These are phyloP conservation scores for Temnothorax nylanderi DNA, from an alignment of 1,140 invertebrate genomes.

Conservation along the genomic window DNA sequence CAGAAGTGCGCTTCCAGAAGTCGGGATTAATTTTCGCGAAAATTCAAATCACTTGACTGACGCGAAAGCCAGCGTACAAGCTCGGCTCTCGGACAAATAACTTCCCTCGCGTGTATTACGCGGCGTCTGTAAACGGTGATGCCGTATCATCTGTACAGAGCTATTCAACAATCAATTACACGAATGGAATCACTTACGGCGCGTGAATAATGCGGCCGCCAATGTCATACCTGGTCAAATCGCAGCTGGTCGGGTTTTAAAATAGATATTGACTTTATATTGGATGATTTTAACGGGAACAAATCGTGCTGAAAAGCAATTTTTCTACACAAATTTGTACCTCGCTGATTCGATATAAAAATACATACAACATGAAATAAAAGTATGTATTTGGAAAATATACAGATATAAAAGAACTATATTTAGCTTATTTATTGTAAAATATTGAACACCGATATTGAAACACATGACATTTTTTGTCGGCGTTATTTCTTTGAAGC, in stretches of 20 bases:
- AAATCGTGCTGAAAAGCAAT: background rate
- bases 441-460: slow-evolving; percentile 15
- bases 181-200: slow-evolving; percentile 30
- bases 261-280: slow-evolving; percentile 5
- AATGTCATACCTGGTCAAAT: background rate
- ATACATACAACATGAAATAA: background rate
- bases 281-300: background rate
- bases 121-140: background rate
- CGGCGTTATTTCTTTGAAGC: background rate
- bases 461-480: background rate
- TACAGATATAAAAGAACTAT: background rate
- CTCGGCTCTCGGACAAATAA: slow-evolving; percentile 15
- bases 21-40: slow-evolving; percentile 19
- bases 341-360: background rate
- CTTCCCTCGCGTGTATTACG: background rate
- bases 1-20: background rate
- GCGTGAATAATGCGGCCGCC: background rate
- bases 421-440: slow-evolving; percentile 6
- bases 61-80: background rate
- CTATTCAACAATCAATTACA: slow-evolving; percentile 25
- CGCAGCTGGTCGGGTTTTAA: background rate
- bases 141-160: background rate
- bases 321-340: background rate
- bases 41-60: background rate
- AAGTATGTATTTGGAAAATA: background rate